Percentiles rank a stretch among this genome's conserved stretches.
Conservation (phyloP, 2,113 vertebrate species). For the Morone chrysops region DNA sequence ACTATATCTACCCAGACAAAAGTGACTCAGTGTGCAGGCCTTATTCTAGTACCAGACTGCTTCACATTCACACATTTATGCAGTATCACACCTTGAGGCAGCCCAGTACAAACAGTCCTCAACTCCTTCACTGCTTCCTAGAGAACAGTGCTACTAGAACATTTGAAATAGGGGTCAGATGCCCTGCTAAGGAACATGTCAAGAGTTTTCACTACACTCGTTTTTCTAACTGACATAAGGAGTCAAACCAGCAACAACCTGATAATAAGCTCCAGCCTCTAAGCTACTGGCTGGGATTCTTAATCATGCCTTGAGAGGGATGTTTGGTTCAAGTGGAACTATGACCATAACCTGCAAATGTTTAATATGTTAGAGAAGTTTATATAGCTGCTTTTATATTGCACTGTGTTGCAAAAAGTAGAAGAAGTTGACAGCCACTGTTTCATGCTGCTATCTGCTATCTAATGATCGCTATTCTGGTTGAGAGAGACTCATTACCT, state of each 20-base stretch:
- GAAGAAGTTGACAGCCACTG: neutral
- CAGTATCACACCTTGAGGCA: constrained; percentile 56
- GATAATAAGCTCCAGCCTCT: neutral
- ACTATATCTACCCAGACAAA: constrained; percentile 11
- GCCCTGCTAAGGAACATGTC: neutral
- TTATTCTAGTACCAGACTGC: constrained; percentile 45
- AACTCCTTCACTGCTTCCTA: constrained; percentile 18
- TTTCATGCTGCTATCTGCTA: constrained; percentile 25
- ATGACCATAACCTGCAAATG: neutral
- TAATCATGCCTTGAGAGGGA: neutral
- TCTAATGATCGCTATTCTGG: constrained; percentile 8
- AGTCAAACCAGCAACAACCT: neutral
- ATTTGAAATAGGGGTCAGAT: neutral
- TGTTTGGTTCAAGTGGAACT: neutral
- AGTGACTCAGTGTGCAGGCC: constrained; percentile 7
- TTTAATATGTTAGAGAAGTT: neutral
- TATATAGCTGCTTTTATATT: neutral
- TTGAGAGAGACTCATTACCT: constrained; percentile 24
- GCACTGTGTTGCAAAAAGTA: neutral
- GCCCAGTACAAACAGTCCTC: constrained; percentile 63
- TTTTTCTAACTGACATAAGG: neutral
- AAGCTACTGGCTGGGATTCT: neutral
- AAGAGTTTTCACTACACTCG: neutral
- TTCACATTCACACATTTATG: constrained; percentile 64
- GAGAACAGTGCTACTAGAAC: neutral